These are phyloP conservation scores for Flexamia atlantica DNA, from an alignment of 2,888 invertebrate species.

Conservation along the genomic window DNA sequence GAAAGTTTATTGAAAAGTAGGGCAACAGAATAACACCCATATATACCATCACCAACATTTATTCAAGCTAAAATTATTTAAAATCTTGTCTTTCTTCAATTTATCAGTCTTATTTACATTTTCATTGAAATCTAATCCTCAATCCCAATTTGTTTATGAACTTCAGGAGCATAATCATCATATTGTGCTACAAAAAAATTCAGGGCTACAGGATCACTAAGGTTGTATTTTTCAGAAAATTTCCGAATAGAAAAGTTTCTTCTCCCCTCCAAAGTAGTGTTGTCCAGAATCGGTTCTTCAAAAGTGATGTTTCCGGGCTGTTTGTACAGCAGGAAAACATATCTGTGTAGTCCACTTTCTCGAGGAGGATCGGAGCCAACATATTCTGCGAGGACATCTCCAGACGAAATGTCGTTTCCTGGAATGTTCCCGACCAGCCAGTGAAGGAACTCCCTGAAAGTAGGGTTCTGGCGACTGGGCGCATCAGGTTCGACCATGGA, in stretches of 20 bases:
- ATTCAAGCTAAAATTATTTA: no score
- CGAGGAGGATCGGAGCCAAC: conserved; percentile 91
- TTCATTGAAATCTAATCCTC: background rate
- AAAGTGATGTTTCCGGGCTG: conserved; percentile 80
- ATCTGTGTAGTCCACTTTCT: conserved; percentile 86
- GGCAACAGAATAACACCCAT: no score
- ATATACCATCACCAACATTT: no score
- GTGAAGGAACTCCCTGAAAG: conserved; percentile 92
- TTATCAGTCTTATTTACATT: no score
- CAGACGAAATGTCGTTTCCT: conserved; percentile 82
- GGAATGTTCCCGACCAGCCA: conserved; percentile 95
- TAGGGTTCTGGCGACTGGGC: conserved; percentile 89
- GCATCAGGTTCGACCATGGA: conserved; percentile 96
- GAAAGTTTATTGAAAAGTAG: no score
- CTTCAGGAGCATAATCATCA: conserved; percentile 91
- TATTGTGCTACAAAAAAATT: conserved; percentile 93
- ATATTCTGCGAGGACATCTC: conserved; percentile 87
- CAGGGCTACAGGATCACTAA: conserved; percentile 91
- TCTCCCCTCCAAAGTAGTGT: conserved; percentile 74
- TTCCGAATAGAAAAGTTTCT: conserved; percentile 81
- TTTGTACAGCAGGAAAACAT: conserved; percentile 87
- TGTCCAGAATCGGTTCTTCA: conserved; percentile 74
- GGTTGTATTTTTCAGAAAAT: conserved; percentile 88
- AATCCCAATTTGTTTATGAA: conserved; percentile 85
- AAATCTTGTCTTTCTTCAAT: no score